These are phyloP conservation scores for Griposia aprilina DNA, from an alignment of 2,888 invertebrate species.

Conservation along the genomic window DNA sequence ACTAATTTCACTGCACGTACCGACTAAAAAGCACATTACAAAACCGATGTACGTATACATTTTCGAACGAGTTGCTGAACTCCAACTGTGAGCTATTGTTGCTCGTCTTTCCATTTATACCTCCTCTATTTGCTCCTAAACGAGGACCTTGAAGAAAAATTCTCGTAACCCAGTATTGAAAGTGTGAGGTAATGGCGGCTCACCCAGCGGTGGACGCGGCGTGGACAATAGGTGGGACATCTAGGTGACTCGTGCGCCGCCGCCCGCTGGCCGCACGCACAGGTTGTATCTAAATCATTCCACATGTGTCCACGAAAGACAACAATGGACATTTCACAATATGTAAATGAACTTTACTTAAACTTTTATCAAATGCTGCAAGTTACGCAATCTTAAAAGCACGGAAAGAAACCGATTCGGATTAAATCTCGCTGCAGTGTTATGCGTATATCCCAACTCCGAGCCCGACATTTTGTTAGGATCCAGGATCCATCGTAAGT, in stretches of 20 bases:
- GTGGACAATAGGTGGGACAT: slow-evolving; percentile 90
- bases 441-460: neutral
- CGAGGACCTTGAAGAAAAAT: slow-evolving; percentile 89
- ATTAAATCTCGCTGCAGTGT: neutral
- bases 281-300: slow-evolving; percentile 78
- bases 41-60: slow-evolving; percentile 84
- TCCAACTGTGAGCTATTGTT: slow-evolving; percentile 86
- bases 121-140: slow-evolving; percentile 89
- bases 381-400: slow-evolving; percentile 34
- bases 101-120: slow-evolving; percentile 89
- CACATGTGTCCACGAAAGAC: slow-evolving; percentile 50
- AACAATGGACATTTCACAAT: slow-evolving; percentile 57
- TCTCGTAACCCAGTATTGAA: slow-evolving; percentile 90
- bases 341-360: slow-evolving; percentile 42
- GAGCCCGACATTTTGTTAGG: neutral
- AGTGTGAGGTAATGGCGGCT: slow-evolving; percentile 90
- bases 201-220: slow-evolving; percentile 83
- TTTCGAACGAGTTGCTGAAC: slow-evolving; percentile 83
- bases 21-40: slow-evolving; percentile 83
- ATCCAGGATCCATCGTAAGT: neutral
- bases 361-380: slow-evolving; percentile 22
- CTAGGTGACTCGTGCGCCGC: slow-evolving; percentile 88
- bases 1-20: slow-evolving; percentile 81
- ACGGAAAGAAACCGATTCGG: neutral
- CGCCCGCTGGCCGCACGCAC: slow-evolving; percentile 77